Evolutionary conservation across 2,888 invertebrate species (phyloP), one percentile per base, ranked within the genome.

Genomic region (Mayetiola destructor): DNA sequence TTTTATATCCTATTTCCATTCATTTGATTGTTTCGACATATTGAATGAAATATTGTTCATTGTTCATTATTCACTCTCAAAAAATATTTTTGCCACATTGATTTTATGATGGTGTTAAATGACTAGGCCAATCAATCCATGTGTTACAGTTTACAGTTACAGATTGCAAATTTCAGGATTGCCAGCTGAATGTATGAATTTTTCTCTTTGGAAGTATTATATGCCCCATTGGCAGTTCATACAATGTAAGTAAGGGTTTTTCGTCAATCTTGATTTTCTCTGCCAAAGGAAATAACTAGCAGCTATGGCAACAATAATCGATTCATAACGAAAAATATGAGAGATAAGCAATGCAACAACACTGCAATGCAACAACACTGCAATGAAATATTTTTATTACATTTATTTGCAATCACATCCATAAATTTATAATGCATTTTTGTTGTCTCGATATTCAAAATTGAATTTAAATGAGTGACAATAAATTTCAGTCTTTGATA

Each of bases 351-450:
- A n/a, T 27, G 23, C 23, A 23, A n/a, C n/a, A n/a, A 23, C 23
- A n/a, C 23, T 48, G 37, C 27, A 27, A 12, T 32, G 32, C 48
- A 16, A 9, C 8, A 48, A n/a, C 16, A 3, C n/a, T n/a, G 2
- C 14, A 4, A 27, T 5, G 2, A 14, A 14, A 14, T n/a, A 40
- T 40, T 48, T 48, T 27, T 27, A 6, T n/a, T 48, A 6, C 9
- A 27, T 48, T 48, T 48, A 48, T 48, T 27, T 48, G 27, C 40
- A 20, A 48, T 27, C n/a, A 23, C 16, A 27, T 16, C 27, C 27
- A 48, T 27, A 9, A 48, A 48, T 48, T 23, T n/a, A 27, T 48
- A 48, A 48, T 48, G 48, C 48, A 48, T 48, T 48, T 48, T 5
- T 48, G 27, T 48, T 48, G 48, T 48, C 23, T 27, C 48, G 27